Base-by-base conservation (phyloP, 1,140 invertebrate genomes). In the Atta cephalotes region DNA sequence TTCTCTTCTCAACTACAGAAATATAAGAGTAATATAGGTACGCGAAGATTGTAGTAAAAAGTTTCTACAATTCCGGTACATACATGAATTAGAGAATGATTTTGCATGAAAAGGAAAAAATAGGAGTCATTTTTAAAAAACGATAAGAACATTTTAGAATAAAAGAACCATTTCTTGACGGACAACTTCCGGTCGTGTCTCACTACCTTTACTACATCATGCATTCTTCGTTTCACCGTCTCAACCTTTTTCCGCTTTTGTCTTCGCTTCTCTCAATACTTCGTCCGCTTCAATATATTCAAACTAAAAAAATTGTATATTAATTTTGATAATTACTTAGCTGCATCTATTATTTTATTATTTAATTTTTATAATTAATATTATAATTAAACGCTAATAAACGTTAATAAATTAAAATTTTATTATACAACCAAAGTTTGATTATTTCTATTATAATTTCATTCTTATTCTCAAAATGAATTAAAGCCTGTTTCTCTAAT, bases 161-260 rank as follows among this genome's bases (percentile, higher is more conserved):
- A 84, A 84, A 63, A 84, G 68, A 58, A 7, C 16, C 45, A n/a
- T 82, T 70, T 49, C 39, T 49, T 62, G 68, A 82, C 45, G n/a
- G 70, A 35, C 65, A 86, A 90, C 93, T 94, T 94, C 94, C 93
- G 93, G 89, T 91, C 91, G 90, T 78, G 63, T 93, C 93, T 92
- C 92, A 93, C 93, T 94, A 94, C 91, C 87, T 88, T 93, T 93
- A 93, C 92, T 93, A 93, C 85, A 85, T 65, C 79, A 66, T 35
- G 39, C 82, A 85, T 84, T 87, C 88, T 87, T 68, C 39, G 39
- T 45, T 87, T 85, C 71, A 51, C 51, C 65, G 62, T 66, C 39
- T 77, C 74, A 74, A 62, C 58, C 62, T 76, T 18, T 87, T 87
- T 76, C n/a, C 45, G 65, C 76, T 74, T 88, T 81, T 88, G 60